These are phyloP conservation scores for Falco novaeseelandiae DNA, from an alignment of 2,797 vertebrate genomes.

Conservation along the genomic window DNA sequence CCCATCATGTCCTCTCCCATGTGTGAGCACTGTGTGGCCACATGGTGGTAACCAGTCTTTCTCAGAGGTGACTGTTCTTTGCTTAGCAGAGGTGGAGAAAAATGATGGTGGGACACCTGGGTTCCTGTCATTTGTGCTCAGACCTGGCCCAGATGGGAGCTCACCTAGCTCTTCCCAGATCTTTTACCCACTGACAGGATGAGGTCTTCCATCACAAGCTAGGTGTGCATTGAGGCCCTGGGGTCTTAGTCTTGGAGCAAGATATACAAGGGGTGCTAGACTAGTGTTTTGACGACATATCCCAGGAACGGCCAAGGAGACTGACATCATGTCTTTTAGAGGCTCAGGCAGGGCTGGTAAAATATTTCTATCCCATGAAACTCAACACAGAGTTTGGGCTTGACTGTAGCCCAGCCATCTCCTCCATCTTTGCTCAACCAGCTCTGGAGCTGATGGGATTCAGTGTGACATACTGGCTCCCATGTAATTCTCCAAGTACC, in stretches of 20 bases:
- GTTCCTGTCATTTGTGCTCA: not conserved
- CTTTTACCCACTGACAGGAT: not conserved
- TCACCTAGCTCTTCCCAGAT: not conserved
- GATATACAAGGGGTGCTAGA: not conserved
- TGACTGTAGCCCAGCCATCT: not conserved
- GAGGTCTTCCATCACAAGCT: not conserved
- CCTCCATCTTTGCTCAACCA: not conserved
- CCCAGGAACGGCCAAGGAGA: not conserved
- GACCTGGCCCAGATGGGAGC: not conserved
- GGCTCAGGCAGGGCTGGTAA: not conserved
- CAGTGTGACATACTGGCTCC: rapidly evolving
- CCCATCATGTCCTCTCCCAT: not conserved
- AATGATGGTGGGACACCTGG: not conserved
- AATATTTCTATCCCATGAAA: not conserved
- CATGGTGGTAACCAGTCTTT: not conserved
- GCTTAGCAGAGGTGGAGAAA: not conserved
- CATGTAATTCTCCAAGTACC: rapidly evolving
- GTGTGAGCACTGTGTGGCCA: not conserved
- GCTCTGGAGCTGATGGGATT: not conserved
- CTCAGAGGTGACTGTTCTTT: not conserved
- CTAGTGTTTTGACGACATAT: not conserved
- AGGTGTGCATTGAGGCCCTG: not conserved
- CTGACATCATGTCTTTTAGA: not conserved
- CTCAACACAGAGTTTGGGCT: not conserved
- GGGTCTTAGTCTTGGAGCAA: not conserved